A percentile compares a stretch with the other conserved stretches of the same genome.
Conservation (phyloP, 2,888 invertebrate genomes). For the Philereme transversata region DNA sequence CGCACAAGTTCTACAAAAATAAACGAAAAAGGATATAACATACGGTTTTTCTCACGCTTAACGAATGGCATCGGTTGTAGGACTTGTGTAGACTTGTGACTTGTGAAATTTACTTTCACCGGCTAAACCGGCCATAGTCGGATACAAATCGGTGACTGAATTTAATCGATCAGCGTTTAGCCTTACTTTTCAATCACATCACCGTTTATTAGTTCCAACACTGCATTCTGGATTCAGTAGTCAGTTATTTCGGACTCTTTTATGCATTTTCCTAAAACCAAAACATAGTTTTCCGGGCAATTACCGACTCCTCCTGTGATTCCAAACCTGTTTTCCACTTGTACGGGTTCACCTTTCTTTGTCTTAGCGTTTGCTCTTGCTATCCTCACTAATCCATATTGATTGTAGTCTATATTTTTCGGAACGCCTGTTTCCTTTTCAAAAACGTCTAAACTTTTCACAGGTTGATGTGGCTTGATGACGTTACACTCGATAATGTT, state of each 20-base stretch:
- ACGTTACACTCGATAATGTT: slow-evolving; percentile 7
- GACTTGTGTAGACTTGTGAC: too few species aligned
- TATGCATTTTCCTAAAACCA: slow-evolving; percentile 5
- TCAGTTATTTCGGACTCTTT: background rate
- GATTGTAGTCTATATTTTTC: background rate
- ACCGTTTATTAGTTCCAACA: too few species aligned
- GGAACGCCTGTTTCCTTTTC: background rate
- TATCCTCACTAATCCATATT: slow-evolving; percentile 6
- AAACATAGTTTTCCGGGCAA: slow-evolving; percentile 10
- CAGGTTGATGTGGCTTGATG: background rate
- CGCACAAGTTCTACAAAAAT: too few species aligned
- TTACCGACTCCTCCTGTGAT: slow-evolving; percentile 28
- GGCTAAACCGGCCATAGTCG: too few species aligned
- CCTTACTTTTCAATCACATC: too few species aligned
- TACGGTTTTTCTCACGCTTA: too few species aligned
- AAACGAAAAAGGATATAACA: too few species aligned
- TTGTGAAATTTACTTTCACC: too few species aligned
- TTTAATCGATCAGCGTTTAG: too few species aligned
- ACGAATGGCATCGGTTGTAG: too few species aligned
- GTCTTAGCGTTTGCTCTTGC: background rate
- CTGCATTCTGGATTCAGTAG: background rate
- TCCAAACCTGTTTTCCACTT: slow-evolving; percentile 39
- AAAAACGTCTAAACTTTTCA: background rate
- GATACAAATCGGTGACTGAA: too few species aligned
- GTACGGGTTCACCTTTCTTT: slow-evolving; percentile 4